Conservation (phyloP, 2,888 invertebrate genomes). For the Scaptomyza cyrtandrae region DNA sequence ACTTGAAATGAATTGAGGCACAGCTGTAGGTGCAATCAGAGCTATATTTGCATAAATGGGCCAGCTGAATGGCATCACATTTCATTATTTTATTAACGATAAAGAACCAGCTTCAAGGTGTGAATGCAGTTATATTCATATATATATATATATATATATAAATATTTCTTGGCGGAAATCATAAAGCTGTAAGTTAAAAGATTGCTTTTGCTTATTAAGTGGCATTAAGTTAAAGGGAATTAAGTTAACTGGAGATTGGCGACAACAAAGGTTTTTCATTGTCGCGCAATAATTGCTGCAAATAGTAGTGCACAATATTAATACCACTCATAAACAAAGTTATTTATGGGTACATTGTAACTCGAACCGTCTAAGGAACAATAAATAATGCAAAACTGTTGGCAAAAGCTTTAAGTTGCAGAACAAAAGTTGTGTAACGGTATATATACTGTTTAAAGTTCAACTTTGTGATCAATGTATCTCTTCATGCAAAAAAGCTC, state of each 20-base stretch:
- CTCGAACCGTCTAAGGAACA: neutral
- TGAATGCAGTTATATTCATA: too few relatives aligned
- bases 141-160: too few relatives aligned
- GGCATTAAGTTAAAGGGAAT: conserved; percentile 24
- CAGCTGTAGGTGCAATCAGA: conserved; percentile 63
- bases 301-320: neutral
- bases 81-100: conserved; percentile 36
- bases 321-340: neutral
- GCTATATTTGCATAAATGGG: conserved; percentile 62
- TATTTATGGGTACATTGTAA: neutral
- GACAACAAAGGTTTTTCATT: conserved; percentile 1
- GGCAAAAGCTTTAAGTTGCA: neutral
- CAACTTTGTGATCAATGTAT: neutral
- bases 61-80: conserved; percentile 29
- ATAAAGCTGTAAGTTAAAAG: conserved; percentile 24
- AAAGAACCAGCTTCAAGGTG: conserved; percentile 41
- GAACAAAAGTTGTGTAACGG: neutral
- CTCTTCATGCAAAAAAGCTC: neutral
- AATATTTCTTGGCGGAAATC: conserved; percentile 26
- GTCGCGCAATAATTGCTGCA: neutral
- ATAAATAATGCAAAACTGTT: neutral
- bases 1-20: conserved; percentile 46
- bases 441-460: neutral
- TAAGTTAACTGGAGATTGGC: conserved; percentile 4
- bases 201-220: conserved; percentile 4